These are phyloP conservation scores for Chrysochloris asiatica DNA, from an alignment of 2,113 vertebrate genomes.

Conservation along the genomic window DNA sequence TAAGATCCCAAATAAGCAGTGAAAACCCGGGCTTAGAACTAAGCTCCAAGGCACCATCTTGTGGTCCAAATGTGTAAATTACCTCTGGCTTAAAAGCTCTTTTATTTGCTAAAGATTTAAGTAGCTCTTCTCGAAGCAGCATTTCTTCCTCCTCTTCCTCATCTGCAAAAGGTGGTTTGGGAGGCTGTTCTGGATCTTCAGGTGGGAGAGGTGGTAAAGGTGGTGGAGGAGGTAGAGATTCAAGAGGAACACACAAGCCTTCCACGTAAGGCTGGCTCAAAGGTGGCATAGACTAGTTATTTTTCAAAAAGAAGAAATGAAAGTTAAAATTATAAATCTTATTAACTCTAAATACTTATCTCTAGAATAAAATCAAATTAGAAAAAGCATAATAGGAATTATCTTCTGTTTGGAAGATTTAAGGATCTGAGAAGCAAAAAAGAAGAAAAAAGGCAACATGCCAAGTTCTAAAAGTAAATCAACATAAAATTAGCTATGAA, in stretches of 20 bases:
- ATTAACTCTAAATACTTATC: conserved; percentile 43
- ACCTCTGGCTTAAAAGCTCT: conserved; percentile 90
- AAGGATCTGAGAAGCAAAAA: not conserved
- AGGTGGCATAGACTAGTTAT: conserved; percentile 75
- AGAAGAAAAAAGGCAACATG: not conserved
- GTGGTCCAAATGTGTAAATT: conserved; percentile 63
- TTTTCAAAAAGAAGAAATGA: conserved; percentile 55
- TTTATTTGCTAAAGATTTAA: conserved; percentile 95
- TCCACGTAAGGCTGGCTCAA: conserved; percentile 86
- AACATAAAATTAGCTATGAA: conserved; percentile 25
- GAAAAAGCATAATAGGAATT: conserved; percentile 41
- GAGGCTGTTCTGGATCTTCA: conserved; percentile 92
- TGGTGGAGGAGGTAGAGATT: conserved; percentile 83
- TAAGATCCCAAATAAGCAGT: not conserved
- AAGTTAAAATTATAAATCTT: conserved; percentile 46
- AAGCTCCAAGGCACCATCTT: conserved; percentile 77
- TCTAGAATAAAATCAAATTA: conserved; percentile 24
- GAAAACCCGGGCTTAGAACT: not conserved
- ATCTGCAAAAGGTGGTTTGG: conserved; percentile 97
- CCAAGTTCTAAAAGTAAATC: not conserved
- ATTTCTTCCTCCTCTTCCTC: conserved; percentile 99
- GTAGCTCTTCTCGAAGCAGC: conserved; percentile 95
- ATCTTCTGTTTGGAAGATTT: conserved; percentile 24
- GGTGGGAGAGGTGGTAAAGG: conserved; percentile 93
- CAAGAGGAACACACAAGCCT: conserved; percentile 78